Conservation (phyloP, 2,888 invertebrate genomes). For the Tachina lurida region DNA sequence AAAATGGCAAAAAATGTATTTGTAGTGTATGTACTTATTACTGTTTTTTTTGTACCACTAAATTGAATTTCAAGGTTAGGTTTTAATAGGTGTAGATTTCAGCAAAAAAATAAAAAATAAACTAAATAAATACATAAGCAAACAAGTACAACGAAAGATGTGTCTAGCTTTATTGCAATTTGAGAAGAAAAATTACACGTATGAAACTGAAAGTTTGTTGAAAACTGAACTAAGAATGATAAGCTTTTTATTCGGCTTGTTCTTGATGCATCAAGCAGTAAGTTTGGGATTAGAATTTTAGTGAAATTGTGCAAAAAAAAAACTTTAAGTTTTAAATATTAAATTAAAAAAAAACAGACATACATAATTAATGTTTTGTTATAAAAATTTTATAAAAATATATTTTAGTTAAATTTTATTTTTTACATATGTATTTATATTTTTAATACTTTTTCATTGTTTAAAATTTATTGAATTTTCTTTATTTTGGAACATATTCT, state of each 20-base stretch:
- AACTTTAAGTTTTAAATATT: no score
- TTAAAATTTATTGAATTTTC: conserved; percentile 17
- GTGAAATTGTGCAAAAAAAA: no score
- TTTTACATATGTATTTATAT: conserved; percentile 6
- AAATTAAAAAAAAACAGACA: no score
- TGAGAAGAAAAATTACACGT: neutral
- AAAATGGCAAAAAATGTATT: conserved; percentile 15
- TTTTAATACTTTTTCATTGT: neutral
- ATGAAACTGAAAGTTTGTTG: no score
- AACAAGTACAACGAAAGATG: neutral
- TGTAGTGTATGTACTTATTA: conserved; percentile 24
- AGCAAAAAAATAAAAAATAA: neutral
- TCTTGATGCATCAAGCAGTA: no score
- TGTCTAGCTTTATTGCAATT: neutral
- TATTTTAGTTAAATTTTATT: neutral
- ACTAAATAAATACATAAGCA: neutral
- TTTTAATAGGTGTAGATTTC: conserved; percentile 4
- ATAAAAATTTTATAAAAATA: neutral
- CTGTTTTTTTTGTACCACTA: conserved; percentile 41
- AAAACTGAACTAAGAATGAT: no score
- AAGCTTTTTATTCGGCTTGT: no score
- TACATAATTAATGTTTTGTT: neutral
- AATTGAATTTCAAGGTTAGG: conserved; percentile 69
- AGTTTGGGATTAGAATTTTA: no score
- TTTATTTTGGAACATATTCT: conserved; percentile 26